A percentile compares a stretch with the other conserved stretches of the same genome.
phyloP scores from a whole-genome alignment of 2,113 vertebrate species.

The Hystrix brachyura region DNA sequence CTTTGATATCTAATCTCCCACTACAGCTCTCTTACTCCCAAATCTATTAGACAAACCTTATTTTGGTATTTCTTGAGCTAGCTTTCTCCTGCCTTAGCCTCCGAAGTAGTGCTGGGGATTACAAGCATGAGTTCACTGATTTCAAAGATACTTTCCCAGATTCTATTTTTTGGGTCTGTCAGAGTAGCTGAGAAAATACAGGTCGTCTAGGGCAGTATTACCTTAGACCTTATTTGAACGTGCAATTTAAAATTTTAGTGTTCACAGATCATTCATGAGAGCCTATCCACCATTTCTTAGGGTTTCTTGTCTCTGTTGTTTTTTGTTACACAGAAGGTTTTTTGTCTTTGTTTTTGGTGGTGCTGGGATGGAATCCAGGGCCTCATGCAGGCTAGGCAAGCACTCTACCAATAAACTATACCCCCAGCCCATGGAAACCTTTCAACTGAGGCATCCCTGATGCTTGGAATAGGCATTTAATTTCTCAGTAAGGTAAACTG shows the following conservation, averaged over 20 bases:
- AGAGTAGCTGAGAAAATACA: not conserved
- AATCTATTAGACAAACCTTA: constrained; percentile 5
- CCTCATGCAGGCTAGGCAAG: not conserved
- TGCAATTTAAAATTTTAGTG: not conserved
- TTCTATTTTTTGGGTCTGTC: not conserved
- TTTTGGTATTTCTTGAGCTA: constrained; percentile 39
- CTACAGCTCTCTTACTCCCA: not conserved
- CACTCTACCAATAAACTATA: not conserved
- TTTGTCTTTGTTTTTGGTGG: not conserved
- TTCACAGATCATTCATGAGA: not conserved
- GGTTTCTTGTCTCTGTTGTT: not conserved
- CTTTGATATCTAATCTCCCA: not conserved
- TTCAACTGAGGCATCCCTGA: not conserved
- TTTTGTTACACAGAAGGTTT: not conserved
- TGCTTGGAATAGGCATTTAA: not conserved
- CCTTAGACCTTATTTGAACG: constrained; percentile 24
- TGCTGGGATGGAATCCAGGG: not conserved
- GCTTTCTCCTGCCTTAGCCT: not conserved
- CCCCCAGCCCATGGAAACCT: not conserved
- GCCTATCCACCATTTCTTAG: not conserved
- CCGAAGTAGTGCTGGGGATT: not conserved
- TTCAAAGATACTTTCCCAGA: not conserved
- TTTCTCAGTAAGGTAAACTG: not conserved
- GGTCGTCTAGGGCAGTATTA: not conserved
- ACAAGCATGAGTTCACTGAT: not conserved